Base-by-base conservation (phyloP, 2,113 vertebrate species). In the Penelope pileata region DNA sequence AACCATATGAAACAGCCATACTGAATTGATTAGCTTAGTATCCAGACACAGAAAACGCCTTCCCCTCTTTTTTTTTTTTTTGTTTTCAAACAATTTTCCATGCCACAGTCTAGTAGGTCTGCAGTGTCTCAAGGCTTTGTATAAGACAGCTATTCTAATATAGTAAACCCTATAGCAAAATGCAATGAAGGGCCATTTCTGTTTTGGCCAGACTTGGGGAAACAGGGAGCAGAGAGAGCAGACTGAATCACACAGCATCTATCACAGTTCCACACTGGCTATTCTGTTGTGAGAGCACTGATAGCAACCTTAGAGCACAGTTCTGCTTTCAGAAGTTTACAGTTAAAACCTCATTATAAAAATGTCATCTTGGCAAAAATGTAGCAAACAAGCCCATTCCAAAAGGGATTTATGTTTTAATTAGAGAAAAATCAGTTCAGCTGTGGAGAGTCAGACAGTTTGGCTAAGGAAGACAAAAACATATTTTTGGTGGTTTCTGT, bases 1-100 rank as follows among this genome's bases (percentile, higher is more conserved):
- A 97, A 86, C 75, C 90, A 90, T 95, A 96, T 96, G 97, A 98
- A 98, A 96, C 88, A 95, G 90, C 75, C 97, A 93, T 96, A 82
- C 42, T 96, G 96, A 90, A 91, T 90, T 96, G 96, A 97, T 97
- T 97, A 96, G 58, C 75, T 96, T 83, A 96, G 92, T 34, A 96
- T 95, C 85, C 93, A 98, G 96, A 93, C 90, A 90, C 7, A n/a
- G 85, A 85, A 96, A 98, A 18, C 32, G 17, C 32, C 24, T 19
- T 10, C 17, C 54, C 53, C 29, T 16, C 15, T 5, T 30, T 17
- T 32, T n/a, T 56, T 48, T 22, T 48, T 58, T 87, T 88, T 89
- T 95, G 95, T 77, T 80, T 94, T 50, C 70, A 85, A 96, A 96
- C 89, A 85, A 70, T 97, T 94, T 95, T 96, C 95, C 96, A 95